Evolutionary conservation across 1,140 invertebrate species (phyloP), one percentile per base, ranked within the genome.

Genomic region (Lethocerus indicus): DNA sequence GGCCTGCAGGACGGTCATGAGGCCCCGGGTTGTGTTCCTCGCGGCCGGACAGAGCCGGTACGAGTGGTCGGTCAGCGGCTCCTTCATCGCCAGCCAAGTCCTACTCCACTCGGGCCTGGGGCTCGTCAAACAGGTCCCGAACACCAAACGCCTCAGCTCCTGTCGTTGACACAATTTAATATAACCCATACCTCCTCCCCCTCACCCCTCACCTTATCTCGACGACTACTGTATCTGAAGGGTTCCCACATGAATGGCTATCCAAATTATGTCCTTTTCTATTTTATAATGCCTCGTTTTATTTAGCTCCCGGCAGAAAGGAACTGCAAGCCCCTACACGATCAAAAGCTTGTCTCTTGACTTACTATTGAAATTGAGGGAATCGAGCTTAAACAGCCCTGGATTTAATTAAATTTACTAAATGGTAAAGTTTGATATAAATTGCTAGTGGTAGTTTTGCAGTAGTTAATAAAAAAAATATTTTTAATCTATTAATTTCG

Each of bases 1-100:
- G 3, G 78, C 79, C 56, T 81, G 78, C 0, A 83, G 66, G 7
- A 71, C 76, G 0, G 79, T 71, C 7, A 80, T 62, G 14, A 83
- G 60, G 0, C 77, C 76, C 52, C 75, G 66, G 1, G 77, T 74
- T 0, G 74, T 73, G 52, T 78, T 79, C 47, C 73, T 66, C 0
- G 72, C 68, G n/a, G 71, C 68, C 49, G 68, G 67, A n/a, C n/a
- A n/a, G 13, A 80, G 55, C 13, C 75, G 75, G 51, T 74, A 80
- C 1, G 65, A 71, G 26, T 76, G 55, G 12, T 67, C 65, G 37
- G 73, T 73, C 4, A 72, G 71, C 0, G 73, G 61, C 2, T 75
- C 67, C 43, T 74, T 64, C 57, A 78, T 66, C 12, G 70, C 63
- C 2, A 79, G 59, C 0, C 75, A 72, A 18, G 75, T 76, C 25